Evolutionary conservation across 2,797 vertebrate species (phyloP).

Genomic region (Macropus fuliginosus): DNA sequence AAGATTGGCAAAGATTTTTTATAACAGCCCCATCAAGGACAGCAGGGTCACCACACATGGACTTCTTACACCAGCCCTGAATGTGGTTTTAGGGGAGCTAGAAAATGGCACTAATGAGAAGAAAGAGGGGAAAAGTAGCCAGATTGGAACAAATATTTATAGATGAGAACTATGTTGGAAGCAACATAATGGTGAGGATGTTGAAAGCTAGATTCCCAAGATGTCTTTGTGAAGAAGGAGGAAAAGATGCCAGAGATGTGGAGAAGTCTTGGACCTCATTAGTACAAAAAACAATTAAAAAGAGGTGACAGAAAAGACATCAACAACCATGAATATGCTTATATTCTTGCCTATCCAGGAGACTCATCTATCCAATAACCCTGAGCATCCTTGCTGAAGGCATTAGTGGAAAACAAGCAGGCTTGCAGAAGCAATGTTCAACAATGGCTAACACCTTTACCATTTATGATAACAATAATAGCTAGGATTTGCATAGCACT

Average conservation of each 20-base stretch:
- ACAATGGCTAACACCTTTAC: background rate
- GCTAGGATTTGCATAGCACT: background rate
- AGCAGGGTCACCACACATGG: background rate
- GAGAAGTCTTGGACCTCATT: background rate
- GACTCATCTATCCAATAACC: background rate
- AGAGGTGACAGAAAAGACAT: background rate
- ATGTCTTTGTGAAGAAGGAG: background rate
- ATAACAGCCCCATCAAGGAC: background rate
- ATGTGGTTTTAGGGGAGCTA: background rate
- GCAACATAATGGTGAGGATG: background rate
- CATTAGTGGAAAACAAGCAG: background rate
- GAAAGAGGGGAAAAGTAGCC: background rate
- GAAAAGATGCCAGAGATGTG: background rate
- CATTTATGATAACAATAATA: background rate
- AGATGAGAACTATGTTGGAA: background rate
- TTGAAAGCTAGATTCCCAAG: background rate
- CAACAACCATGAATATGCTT: background rate
- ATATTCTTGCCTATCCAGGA: background rate
- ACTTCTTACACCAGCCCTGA: background rate
- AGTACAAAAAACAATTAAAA: background rate
- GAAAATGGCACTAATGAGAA: background rate
- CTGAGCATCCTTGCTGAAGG: background rate
- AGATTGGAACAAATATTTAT: background rate
- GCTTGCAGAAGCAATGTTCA: background rate
- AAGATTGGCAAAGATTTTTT: background rate